Evolutionary conservation across 2,888 invertebrate genomes (phyloP), one percentile per base, ranked within the genome.

Genomic region (Tachina fera): DNA sequence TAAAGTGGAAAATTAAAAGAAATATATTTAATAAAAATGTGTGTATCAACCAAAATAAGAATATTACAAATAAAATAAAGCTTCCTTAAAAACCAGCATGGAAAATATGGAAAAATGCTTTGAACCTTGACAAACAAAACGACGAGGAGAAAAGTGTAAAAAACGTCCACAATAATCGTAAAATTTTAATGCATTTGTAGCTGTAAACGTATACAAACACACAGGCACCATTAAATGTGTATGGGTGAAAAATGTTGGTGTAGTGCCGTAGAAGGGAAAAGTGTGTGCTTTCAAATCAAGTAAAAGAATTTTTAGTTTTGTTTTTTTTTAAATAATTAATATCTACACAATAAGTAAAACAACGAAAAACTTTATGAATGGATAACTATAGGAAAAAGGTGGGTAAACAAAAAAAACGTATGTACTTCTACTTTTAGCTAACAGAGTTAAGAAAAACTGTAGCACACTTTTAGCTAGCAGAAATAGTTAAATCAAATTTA

Each of bases 381-480:
- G 92, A 92, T 88, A 92, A 92, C 91, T 92, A 92, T 88, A 91
- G 92, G 86, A 92, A 92, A 87, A 92, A 92, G 92, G 92, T 92
- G 87, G 87, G 91, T 88, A 53, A 41, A 31, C 3, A 31, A 31
- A 31, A 31, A 2, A 31, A 80, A 22, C 6, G 31, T 19, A 22
- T 22, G 22, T 4, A 74, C 67, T 51, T 75, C 70, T 41, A 67
- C 61, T 43, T 72, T 68, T 45, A 74, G 22, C 6, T 31, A 31
- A 3, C 6, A 49, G 11, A 0, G 19, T 61, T 14, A 58, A 1
- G 6, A 65, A 51, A 76, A 56, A 9, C 13, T 16, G 43, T 13
- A 75, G 71, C 11, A 39, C 63, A 79, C 13, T 79, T 83, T 83
- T 65, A 82, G 75, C 75, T 13, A 31, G 31, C 6, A 31, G 6